phyloP scores from a whole-genome alignment of 2,797 vertebrate species.

The Bothrops alternatus region DNA sequence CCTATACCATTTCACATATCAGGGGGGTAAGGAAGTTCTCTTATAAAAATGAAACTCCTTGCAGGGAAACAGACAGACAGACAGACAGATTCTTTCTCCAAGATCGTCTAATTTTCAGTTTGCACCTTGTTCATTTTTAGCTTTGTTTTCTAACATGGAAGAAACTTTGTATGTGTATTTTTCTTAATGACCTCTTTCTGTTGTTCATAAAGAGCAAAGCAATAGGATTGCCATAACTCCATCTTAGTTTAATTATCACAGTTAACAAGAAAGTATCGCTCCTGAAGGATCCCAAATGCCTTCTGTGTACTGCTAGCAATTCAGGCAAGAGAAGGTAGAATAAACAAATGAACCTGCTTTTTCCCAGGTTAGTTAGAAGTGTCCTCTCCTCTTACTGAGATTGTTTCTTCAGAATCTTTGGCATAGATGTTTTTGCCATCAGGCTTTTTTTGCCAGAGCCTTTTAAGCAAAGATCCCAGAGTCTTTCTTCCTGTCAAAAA shows the following conservation, averaged over 20 bases:
- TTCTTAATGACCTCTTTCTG: neutral
- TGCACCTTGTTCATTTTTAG: neutral
- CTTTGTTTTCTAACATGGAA: neutral
- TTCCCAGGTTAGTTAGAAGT: neutral
- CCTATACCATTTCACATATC: neutral
- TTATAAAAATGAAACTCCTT: neutral
- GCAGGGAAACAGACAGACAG: neutral
- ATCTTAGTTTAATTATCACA: neutral
- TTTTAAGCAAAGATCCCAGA: neutral
- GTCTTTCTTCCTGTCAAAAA: neutral
- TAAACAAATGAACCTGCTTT: neutral
- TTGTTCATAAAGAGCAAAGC: neutral
- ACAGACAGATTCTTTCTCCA: neutral
- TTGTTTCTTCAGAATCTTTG: neutral
- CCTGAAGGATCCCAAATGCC: neutral
- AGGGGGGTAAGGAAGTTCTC: neutral
- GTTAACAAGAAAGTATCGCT: neutral
- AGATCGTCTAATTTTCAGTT: neutral
- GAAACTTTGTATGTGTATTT: neutral
- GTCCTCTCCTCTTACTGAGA: neutral
- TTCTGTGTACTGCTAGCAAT: neutral
- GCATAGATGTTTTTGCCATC: neutral
- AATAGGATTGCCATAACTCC: neutral
- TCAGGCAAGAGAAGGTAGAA: neutral
- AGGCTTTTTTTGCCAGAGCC: neutral